These are phyloP conservation scores for Amblyopsis rosae DNA, from an alignment of 2,113 vertebrate genomes.

Conservation along the genomic window DNA sequence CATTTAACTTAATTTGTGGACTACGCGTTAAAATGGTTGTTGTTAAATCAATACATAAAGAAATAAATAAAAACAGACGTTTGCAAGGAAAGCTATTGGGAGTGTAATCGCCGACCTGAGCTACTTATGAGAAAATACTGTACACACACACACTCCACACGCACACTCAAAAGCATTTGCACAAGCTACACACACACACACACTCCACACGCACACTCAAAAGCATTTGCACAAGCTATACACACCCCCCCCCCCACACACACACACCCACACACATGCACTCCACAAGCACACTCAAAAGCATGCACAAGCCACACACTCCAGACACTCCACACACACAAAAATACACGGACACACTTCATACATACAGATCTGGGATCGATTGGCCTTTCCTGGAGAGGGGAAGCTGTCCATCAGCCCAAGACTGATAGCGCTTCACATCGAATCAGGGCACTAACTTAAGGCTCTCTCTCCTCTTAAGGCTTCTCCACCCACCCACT, in stretches of 20 bases:
- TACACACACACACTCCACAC: neutral
- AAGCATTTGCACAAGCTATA: too few relatives aligned
- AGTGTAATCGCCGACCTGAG: slow-evolving; percentile 17
- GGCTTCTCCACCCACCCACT: slow-evolving; percentile 22
- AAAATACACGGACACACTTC: neutral
- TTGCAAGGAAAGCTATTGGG: slow-evolving; percentile 1
- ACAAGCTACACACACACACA: neutral
- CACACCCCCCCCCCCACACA: too few relatives aligned
- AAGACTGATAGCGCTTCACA: slow-evolving; percentile 53
- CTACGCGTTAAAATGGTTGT: too few relatives aligned
- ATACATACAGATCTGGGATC: slow-evolving; percentile 39
- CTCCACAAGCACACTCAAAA: too few relatives aligned
- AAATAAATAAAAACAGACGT: too few relatives aligned
- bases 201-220: neutral
- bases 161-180: too few relatives aligned
- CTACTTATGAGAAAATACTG: slow-evolving; percentile 26
- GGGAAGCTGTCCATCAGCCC: slow-evolving; percentile 32
- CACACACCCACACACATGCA: neutral
- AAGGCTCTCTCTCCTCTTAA: slow-evolving; percentile 17
- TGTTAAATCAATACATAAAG: too few relatives aligned
- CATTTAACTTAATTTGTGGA: too few relatives aligned
- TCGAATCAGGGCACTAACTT: slow-evolving; percentile 30
- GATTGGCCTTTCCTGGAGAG: slow-evolving; percentile 54
- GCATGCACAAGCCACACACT: neutral
- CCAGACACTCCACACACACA: neutral